Evolutionary conservation across 2,888 invertebrate genomes (phyloP).

Genomic region (Dendrolimus houi): DNA sequence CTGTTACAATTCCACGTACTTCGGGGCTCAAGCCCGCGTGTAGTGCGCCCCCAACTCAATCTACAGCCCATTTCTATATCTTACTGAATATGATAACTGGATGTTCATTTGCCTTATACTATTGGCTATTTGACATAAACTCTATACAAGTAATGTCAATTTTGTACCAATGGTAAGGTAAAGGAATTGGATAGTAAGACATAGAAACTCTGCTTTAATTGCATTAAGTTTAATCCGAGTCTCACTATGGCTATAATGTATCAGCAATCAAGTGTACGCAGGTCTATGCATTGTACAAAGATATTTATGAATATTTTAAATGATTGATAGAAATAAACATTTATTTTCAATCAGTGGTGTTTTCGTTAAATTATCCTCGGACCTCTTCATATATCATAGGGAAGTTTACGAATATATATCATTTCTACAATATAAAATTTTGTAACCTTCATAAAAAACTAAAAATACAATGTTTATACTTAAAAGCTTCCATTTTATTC

Average conservation of each 20-base stretch:
- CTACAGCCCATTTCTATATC: neutral
- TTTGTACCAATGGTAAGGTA: no score
- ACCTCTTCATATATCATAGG: neutral
- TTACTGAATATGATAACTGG: conserved; percentile 2
- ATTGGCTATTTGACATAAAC: no score
- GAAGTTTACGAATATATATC: no score
- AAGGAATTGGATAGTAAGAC: no score
- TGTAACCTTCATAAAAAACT: no score
- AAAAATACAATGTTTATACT: no score
- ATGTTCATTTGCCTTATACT: neutral
- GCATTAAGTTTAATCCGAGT: conserved; percentile 29
- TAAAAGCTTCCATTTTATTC: no score
- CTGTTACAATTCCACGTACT: no score
- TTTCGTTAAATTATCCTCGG: conserved; percentile 17
- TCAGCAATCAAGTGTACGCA: conserved; percentile 54
- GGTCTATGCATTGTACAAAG: conserved; percentile 70
- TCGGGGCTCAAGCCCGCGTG: neutral
- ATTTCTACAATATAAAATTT: no score
- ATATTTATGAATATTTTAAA: conserved; percentile 72
- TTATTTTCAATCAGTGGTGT: conserved; percentile 61
- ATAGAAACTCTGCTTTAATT: neutral
- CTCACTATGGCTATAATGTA: conserved; percentile 38
- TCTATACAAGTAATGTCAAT: no score
- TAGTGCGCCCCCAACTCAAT: neutral
- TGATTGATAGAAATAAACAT: conserved; percentile 72